Conservation (phyloP, 2,888 invertebrate genomes). For the Oxytorus armatus region DNA sequence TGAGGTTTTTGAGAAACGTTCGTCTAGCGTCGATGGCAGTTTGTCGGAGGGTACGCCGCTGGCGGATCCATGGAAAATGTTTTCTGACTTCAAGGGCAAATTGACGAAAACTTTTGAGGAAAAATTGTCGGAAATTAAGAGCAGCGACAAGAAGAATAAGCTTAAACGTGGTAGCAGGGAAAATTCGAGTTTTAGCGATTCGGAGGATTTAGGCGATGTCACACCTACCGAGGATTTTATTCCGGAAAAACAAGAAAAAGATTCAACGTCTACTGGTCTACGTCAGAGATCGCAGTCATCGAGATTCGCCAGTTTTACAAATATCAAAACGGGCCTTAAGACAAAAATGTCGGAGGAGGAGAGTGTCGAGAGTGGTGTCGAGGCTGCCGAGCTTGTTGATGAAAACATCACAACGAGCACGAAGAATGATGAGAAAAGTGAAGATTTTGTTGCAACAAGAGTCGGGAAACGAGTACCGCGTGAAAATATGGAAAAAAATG, state of each 20-base stretch:
- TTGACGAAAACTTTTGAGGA: slow-evolving; percentile 92
- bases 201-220: slow-evolving; percentile 85
- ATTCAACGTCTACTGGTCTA: slow-evolving; percentile 66
- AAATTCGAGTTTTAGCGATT: slow-evolving; percentile 89
- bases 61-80: slow-evolving; percentile 90
- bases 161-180: slow-evolving; percentile 86
- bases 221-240: slow-evolving; percentile 78
- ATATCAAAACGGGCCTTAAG: slow-evolving; percentile 81
- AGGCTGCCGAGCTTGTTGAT: slow-evolving; percentile 84
- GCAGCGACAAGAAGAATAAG: slow-evolving; percentile 85
- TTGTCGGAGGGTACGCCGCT: slow-evolving; percentile 84
- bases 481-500: not conserved
- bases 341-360: slow-evolving; percentile 79
- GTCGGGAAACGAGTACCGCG: not conserved
- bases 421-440: slow-evolving; percentile 31
- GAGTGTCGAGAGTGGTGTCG: slow-evolving; percentile 81
- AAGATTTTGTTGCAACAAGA: not conserved
- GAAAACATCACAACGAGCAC: slow-evolving; percentile 78
- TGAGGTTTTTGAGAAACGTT: slow-evolving; percentile 86
- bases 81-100: slow-evolving; percentile 90
- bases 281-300: slow-evolving; percentile 73
- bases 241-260: slow-evolving; percentile 75
- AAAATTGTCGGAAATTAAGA: slow-evolving; percentile 89
- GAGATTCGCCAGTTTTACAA: slow-evolving; percentile 84
- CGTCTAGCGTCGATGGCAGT: slow-evolving; percentile 87